Conservation (phyloP, 2,113 vertebrate species). For the Rana temporaria region DNA sequence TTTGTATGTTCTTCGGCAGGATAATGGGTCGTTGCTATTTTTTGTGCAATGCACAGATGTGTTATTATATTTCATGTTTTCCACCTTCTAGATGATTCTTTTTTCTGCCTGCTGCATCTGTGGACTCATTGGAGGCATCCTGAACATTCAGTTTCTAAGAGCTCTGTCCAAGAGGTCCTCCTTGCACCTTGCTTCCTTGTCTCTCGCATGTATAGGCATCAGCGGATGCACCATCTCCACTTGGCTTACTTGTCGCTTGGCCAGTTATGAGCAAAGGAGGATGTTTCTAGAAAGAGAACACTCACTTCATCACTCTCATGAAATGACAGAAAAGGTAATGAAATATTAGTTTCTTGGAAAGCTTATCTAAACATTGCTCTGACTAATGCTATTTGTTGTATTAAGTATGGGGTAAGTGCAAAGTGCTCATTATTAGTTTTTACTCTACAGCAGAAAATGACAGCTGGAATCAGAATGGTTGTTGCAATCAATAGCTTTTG, state of each 20-base stretch:
- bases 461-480: too few species aligned
- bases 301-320: slow-evolving; percentile 96
- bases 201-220: slow-evolving; percentile 92
- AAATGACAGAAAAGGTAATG: slow-evolving; percentile 96
- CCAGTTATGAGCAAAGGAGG: slow-evolving; percentile 96
- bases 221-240: slow-evolving; percentile 94
- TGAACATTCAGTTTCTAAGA: slow-evolving; percentile 98
- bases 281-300: slow-evolving; percentile 98
- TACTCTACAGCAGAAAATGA: too few species aligned
- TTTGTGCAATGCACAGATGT: neutral
- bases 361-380: too few species aligned
- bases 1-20: too few species aligned
- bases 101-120: slow-evolving; percentile 99
- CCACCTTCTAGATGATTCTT: slow-evolving; percentile 89
- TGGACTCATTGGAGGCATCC: slow-evolving; percentile 95
- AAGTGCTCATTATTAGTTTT: too few species aligned
- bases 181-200: slow-evolving; percentile 92
- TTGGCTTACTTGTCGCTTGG: slow-evolving; percentile 96
- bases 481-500: too few species aligned
- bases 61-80: slow-evolving; percentile 60
- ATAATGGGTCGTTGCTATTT: neutral
- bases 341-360: too few species aligned
- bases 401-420: too few species aligned
- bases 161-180: slow-evolving; percentile 88
- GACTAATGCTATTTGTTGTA: too few species aligned